Conservation (phyloP, 2,888 invertebrate species). For the Tinea semifulvella region DNA sequence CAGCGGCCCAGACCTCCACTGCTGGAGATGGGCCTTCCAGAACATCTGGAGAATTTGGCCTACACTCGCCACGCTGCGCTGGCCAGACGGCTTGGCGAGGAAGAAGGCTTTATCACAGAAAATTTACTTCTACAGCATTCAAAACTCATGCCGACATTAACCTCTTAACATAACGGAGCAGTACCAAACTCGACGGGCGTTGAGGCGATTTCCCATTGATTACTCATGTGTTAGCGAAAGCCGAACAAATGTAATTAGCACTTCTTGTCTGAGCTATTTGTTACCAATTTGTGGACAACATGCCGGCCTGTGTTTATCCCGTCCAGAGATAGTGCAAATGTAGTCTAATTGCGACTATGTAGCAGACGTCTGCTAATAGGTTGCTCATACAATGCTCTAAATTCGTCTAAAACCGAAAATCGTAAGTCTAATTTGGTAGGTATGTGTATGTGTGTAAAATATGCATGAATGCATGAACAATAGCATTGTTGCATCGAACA, state of each 20-base stretch:
- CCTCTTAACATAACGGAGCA: neutral
- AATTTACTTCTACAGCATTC: neutral
- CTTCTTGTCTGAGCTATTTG: constrained; percentile 46
- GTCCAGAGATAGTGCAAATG: constrained; percentile 62
- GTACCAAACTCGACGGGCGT: neutral
- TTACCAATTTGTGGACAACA: constrained; percentile 61
- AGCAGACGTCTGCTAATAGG: constrained; percentile 47
- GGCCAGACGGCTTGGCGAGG: no score
- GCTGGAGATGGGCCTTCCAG: no score
- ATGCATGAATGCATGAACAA: constrained; percentile 5
- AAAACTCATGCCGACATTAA: neutral
- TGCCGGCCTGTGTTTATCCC: constrained; percentile 58
- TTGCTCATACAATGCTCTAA: constrained; percentile 44
- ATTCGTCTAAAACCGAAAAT: constrained; percentile 34
- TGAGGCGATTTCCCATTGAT: constrained; percentile 28
- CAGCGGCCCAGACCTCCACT: no score
- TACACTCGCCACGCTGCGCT: no score
- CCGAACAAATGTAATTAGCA: constrained; percentile 63
- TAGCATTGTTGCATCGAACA: constrained; percentile 1
- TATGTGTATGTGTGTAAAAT: constrained; percentile 11
- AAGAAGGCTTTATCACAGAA: no score
- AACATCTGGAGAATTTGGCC: no score
- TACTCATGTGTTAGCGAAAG: constrained; percentile 63
- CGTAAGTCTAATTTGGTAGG: constrained; percentile 17
- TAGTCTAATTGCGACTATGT: constrained; percentile 57